These are phyloP conservation scores for Delphinus delphis DNA, from an alignment of 2,113 vertebrate genomes.

Conservation along the genomic window DNA sequence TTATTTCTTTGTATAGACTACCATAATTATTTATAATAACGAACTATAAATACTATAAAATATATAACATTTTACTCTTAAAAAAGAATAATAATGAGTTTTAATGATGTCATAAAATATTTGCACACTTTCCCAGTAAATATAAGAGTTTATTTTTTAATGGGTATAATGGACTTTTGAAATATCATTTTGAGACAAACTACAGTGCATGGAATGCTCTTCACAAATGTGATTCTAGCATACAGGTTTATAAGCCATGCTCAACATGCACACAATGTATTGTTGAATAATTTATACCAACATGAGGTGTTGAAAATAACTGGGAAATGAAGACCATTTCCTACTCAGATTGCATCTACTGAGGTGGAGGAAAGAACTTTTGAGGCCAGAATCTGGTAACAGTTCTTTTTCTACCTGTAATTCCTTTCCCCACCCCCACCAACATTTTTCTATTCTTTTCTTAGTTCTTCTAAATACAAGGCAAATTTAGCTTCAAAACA, in stretches of 20 bases:
- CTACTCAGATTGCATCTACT: background rate
- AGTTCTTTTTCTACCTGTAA: background rate
- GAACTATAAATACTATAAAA: background rate
- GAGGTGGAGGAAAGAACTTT: background rate
- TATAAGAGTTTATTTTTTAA: background rate
- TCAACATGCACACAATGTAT: background rate
- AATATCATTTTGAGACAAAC: background rate
- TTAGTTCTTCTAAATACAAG: background rate
- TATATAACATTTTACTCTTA: background rate
- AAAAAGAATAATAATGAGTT: background rate
- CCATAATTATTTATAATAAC: background rate
- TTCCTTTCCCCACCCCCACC: too few relatives aligned
- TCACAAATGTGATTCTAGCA: background rate
- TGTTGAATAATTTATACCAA: conserved; percentile 47
- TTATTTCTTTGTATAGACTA: background rate
- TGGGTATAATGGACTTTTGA: background rate
- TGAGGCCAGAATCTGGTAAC: background rate
- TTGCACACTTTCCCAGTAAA: background rate
- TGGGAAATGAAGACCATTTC: background rate
- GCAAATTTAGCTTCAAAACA: background rate
- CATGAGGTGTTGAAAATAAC: conserved; percentile 3
- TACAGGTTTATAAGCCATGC: background rate
- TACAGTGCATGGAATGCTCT: background rate
- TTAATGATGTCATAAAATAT: background rate
- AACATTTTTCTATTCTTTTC: background rate